Evolutionary conservation across 2,888 invertebrate species (phyloP), one percentile per base, ranked within the genome.

Genomic region (Dasypogon diadema): DNA sequence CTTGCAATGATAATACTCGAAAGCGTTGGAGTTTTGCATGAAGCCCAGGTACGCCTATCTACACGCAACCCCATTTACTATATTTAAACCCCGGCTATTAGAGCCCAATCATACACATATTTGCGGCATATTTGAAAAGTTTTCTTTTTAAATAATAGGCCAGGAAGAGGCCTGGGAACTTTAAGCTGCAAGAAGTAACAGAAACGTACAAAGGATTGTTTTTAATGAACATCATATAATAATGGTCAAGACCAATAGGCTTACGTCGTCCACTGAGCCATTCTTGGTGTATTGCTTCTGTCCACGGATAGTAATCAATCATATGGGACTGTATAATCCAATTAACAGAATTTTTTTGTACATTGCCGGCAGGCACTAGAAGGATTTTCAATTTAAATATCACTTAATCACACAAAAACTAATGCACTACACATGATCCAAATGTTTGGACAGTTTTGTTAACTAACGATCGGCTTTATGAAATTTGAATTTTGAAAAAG

Each of bases 41-140:
- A 54, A 16, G 8, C 10, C 30, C 51, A 51, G 70, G 30, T 55
- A 77, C 77, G 77, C 77, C 77, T 77, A 73, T 75, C 65, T 12
- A 58, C 75, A 75, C 77, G 77, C 77, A 75, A 77, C 55, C 48
- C 46, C 30, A 30, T 30, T 70, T 54, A 70, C 8, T 10, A 5
- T 6, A 30, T 30, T 12, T 12, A 12, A 42, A 42, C n/a, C 42
- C 42, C 42, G n/a, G 8, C 42, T 42, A 42, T 42, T 42, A 42
- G 18, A 3, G 54, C 18, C 18, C 6, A 12, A 10, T 54, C 8
- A n/a, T 14, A 48, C 6, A 16, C 14, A 12, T 26, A 58, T 58
- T 14, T n/a, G 26, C n/a, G 24, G 14, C 14, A 24, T 22, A 34
- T 56, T 73, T 73, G 72, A 42, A 73, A 37, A 4, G 6, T 72